Evolutionary conservation across 2,113 vertebrate genomes (phyloP).

Genomic region (Poeciliopsis prolifica): DNA sequence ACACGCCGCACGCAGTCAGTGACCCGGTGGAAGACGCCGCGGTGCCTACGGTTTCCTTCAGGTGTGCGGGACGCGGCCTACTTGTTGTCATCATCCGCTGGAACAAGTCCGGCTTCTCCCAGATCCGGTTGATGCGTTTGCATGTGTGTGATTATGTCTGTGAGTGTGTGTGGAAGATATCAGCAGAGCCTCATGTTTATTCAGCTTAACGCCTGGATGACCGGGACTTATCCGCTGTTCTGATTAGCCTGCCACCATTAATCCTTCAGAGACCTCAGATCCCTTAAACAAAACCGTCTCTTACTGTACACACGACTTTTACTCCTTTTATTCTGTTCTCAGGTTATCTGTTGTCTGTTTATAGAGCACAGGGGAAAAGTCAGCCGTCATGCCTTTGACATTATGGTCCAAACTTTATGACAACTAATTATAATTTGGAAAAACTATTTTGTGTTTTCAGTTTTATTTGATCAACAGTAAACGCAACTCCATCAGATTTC

Average conservation of each 20-base stretch:
- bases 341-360: background rate
- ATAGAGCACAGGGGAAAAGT: background rate
- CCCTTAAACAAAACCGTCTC: slow-evolving; percentile 67
- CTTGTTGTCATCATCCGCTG: slow-evolving; percentile 73
- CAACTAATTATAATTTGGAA: too few species aligned
- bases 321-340: background rate
- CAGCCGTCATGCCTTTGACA: background rate
- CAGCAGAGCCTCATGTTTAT: slow-evolving; percentile 77
- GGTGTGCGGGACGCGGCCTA: slow-evolving; percentile 33
- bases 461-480: too few species aligned
- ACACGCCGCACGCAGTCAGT: slow-evolving; percentile 55
- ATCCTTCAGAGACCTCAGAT: slow-evolving; percentile 77
- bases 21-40: slow-evolving; percentile 54
- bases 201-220: slow-evolving; percentile 79
- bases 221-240: slow-evolving; percentile 77
- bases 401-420: background rate
- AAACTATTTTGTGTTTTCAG: too few species aligned
- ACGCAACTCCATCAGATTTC: too few species aligned
- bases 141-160: slow-evolving; percentile 54
- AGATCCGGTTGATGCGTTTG: slow-evolving; percentile 56
- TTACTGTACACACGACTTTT: slow-evolving; percentile 20
- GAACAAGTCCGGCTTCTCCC: slow-evolving; percentile 59
- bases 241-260: slow-evolving; percentile 82
- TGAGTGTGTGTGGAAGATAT: slow-evolving; percentile 61
- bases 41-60: slow-evolving; percentile 18